These are phyloP conservation scores for Ochropleura leucogaster DNA, from an alignment of 2,888 invertebrate genomes.

Conservation along the genomic window DNA sequence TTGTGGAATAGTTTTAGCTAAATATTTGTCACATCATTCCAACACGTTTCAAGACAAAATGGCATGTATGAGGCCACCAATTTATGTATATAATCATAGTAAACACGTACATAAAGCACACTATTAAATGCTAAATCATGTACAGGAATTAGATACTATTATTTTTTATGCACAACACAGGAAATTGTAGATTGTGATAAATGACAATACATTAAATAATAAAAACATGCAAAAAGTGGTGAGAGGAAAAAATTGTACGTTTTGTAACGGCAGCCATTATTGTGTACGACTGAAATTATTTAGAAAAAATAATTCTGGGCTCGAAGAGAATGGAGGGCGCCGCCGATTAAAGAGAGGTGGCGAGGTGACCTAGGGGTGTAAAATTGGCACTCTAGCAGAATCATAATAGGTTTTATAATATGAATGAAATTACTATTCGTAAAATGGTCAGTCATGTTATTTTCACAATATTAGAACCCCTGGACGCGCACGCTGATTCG, in stretches of 20 bases:
- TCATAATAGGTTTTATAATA: too few relatives aligned
- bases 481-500: too few relatives aligned
- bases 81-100: slow-evolving; percentile 39
- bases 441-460: too few relatives aligned
- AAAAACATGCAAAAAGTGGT: slow-evolving; percentile 40
- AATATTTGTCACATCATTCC: slow-evolving; percentile 20
- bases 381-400: too few relatives aligned
- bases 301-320: not conserved
- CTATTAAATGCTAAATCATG: slow-evolving; percentile 51
- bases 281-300: slow-evolving; percentile 4
- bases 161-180: slow-evolving; percentile 52
- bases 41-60: slow-evolving; percentile 10
- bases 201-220: slow-evolving; percentile 57
- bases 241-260: slow-evolving; percentile 20
- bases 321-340: not conserved
- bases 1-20: not conserved
- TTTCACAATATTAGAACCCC: too few relatives aligned
- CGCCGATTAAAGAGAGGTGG: too few relatives aligned
- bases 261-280: slow-evolving; percentile 7
- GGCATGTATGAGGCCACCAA: slow-evolving; percentile 15
- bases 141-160: slow-evolving; percentile 50
- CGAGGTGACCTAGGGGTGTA: too few relatives aligned
- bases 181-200: slow-evolving; percentile 58
- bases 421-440: too few relatives aligned
- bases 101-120: slow-evolving; percentile 29